Conservation (phyloP, 2,888 invertebrate genomes). For the Drosophila falleni region DNA sequence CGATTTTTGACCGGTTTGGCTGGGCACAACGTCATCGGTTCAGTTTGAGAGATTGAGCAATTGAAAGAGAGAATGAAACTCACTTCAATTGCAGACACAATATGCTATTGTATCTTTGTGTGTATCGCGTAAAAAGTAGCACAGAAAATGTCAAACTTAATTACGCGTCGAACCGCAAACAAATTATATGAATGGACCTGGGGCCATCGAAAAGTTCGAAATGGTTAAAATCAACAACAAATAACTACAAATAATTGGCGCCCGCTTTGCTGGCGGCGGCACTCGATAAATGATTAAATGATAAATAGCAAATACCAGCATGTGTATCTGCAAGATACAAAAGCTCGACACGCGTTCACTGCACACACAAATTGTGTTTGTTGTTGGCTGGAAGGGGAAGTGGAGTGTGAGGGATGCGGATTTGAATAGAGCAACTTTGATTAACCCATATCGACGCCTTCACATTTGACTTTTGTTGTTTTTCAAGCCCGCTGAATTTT, state of each 20-base stretch:
- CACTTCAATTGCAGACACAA: constrained; percentile 40
- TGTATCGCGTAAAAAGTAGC: constrained; percentile 69
- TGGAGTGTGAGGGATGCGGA: background rate
- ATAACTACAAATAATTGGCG: constrained; percentile 51
- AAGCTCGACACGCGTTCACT: constrained; percentile 54
- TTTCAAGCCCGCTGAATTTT: constrained; percentile 23
- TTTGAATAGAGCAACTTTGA: constrained; percentile 18
- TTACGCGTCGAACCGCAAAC: constrained; percentile 79
- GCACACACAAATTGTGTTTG: constrained; percentile 41
- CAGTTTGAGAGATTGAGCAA: constrained; percentile 70
- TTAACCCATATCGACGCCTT: constrained; percentile 44
- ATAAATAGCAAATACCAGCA: constrained; percentile 33
- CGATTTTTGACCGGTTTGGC: constrained; percentile 78
- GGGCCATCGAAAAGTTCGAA: constrained; percentile 39
- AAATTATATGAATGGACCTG: constrained; percentile 46
- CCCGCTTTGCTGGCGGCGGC: constrained; percentile 35
- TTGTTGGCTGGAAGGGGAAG: background rate
- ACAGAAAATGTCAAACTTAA: constrained; percentile 74
- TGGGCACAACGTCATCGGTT: constrained; percentile 28
- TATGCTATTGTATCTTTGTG: constrained; percentile 43
- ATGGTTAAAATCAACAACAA: constrained; percentile 20
- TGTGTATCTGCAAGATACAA: constrained; percentile 53
- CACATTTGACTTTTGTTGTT: constrained; percentile 15
- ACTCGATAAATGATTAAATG: constrained; percentile 28
- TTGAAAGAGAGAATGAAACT: constrained; percentile 41